A percentile compares a stretch with the other conserved stretches of the same genome.
These are phyloP conservation scores for Synanthedon myopaeformis DNA, from an alignment of 2,888 invertebrate genomes.

Conservation along the genomic window DNA sequence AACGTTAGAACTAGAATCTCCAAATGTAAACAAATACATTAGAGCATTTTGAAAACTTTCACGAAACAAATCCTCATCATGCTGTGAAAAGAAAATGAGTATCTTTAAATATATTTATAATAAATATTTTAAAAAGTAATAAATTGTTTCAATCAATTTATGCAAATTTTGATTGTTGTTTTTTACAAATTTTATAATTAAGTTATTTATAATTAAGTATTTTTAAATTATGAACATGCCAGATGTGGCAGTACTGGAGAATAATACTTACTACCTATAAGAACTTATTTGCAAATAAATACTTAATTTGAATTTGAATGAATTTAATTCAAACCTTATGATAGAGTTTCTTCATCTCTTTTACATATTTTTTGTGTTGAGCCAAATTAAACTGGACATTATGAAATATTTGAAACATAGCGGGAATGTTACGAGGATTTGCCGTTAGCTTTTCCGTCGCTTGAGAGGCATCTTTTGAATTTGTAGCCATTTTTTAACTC, in stretches of 20 bases:
- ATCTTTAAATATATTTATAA: no score
- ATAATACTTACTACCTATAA: no score
- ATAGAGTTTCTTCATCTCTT: constrained; percentile 73
- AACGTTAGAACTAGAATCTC: constrained; percentile 76
- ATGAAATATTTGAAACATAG: constrained; percentile 70
- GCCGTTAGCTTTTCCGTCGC: constrained; percentile 29
- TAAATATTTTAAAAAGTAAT: no score
- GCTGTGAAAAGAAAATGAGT: constrained; percentile 19
- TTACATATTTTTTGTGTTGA: constrained; percentile 73
- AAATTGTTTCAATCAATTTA: no score
- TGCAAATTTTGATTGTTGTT: no score
- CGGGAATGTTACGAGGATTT: constrained; percentile 50
- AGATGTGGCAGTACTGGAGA: no score
- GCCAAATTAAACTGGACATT: constrained; percentile 75
- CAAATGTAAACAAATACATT: constrained; percentile 73
- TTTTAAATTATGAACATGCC: no score
- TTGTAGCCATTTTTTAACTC: constrained; percentile 39
- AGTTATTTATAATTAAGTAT: no score
- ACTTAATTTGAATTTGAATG: no score
- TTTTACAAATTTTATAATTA: no score
- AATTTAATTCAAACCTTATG: constrained; percentile 50
- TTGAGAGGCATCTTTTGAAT: constrained; percentile 24
- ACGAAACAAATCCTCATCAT: constrained; percentile 69
- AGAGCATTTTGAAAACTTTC: constrained; percentile 74
- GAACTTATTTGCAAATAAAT: no score